These are phyloP conservation scores for Ypsolopha sequella DNA, from an alignment of 2,888 invertebrate genomes.

Conservation along the genomic window DNA sequence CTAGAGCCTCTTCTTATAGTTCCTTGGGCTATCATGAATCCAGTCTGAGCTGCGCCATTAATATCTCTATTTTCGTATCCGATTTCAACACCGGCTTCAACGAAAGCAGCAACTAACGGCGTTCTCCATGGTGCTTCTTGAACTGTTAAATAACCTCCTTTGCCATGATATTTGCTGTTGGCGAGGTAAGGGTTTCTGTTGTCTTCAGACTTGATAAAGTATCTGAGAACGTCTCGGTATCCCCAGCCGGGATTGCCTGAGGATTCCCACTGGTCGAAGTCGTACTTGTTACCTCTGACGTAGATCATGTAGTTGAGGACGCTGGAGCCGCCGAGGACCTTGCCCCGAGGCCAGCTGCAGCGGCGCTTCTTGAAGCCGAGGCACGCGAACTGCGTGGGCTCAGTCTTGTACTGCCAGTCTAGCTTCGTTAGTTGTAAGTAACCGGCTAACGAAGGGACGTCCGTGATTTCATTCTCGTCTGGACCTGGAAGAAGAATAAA, in stretches of 20 bases:
- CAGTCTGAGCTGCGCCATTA: slow-evolving; percentile 84
- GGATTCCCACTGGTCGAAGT: slow-evolving; percentile 91
- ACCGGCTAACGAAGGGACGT: slow-evolving; percentile 88
- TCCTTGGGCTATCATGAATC: slow-evolving; percentile 86
- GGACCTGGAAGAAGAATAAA: slow-evolving; percentile 71
- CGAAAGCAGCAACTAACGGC: slow-evolving; percentile 84
- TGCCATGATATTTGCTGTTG: slow-evolving; percentile 76
- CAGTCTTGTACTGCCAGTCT: slow-evolving; percentile 93
- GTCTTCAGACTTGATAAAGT: slow-evolving; percentile 92
- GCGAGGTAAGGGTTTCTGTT: slow-evolving; percentile 88
- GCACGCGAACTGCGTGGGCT: slow-evolving; percentile 84
- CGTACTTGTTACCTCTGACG: slow-evolving; percentile 84
- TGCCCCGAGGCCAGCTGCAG: slow-evolving; percentile 92
- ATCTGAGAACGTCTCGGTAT: slow-evolving; percentile 85
- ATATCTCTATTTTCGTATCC: slow-evolving; percentile 88
- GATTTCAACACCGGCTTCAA: slow-evolving; percentile 84
- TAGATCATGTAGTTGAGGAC: slow-evolving; percentile 93
- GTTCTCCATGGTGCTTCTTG: slow-evolving; percentile 90
- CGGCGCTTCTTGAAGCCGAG: slow-evolving; percentile 84
- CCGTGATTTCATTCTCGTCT: slow-evolving; percentile 89
- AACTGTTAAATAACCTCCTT: slow-evolving; percentile 81
- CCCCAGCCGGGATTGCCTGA: slow-evolving; percentile 92
- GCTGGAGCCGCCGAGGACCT: slow-evolving; percentile 90
- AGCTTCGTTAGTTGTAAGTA: slow-evolving; percentile 88
- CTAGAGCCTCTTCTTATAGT: slow-evolving; percentile 83